These are phyloP conservation scores for Pavo muticus DNA, from an alignment of 2,113 vertebrate species.

Conservation along the genomic window DNA sequence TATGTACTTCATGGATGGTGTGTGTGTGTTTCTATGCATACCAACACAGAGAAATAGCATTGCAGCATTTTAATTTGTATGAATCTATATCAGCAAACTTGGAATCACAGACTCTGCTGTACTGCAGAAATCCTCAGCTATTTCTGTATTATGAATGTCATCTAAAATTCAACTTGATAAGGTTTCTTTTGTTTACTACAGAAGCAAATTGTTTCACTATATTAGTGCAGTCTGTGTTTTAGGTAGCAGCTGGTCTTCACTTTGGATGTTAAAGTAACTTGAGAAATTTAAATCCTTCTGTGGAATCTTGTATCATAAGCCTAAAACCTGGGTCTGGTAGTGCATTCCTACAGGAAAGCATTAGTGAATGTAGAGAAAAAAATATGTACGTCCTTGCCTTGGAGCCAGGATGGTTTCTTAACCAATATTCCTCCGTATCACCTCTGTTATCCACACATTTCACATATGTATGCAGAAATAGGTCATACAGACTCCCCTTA, in stretches of 20 bases:
- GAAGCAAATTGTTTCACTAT: not conserved
- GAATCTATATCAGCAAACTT: not conserved
- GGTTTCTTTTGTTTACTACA: not conserved
- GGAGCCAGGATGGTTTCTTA: not conserved
- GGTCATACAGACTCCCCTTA: not conserved
- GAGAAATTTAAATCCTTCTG: not conserved
- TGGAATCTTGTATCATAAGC: not conserved
- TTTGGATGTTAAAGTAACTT: not conserved
- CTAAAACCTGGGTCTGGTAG: not conserved
- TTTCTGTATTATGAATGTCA: not conserved
- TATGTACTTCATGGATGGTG: not conserved
- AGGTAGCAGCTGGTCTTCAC: not conserved
- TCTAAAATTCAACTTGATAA: not conserved
- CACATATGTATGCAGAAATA: not conserved
- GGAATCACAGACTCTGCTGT: not conserved
- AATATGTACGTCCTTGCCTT: not conserved
- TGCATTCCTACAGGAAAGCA: not conserved
- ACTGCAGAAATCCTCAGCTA: not conserved
- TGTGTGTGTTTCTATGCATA: not conserved
- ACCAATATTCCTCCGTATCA: accelerated
- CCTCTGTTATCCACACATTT: not conserved
- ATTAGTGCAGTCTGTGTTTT: not conserved
- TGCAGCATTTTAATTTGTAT: not conserved
- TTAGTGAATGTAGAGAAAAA: not conserved
- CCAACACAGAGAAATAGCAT: not conserved